Conservation (phyloP, 2,888 invertebrate genomes). For the Scrobipalpa atriplicella region DNA sequence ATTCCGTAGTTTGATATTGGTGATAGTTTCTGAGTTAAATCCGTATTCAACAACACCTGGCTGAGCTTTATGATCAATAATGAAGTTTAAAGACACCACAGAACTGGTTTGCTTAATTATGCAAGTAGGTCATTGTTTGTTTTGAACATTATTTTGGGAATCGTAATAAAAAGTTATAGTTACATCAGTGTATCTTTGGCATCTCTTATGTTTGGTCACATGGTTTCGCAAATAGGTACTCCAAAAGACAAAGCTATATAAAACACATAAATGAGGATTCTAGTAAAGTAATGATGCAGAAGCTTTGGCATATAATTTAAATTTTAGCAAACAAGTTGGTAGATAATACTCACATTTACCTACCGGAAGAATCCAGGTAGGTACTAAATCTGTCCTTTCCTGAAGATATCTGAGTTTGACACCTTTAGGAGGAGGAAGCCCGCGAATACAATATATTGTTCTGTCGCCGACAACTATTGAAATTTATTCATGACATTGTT, state of each 20-base stretch:
- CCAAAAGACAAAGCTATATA: too few species aligned
- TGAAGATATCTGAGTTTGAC: conserved; percentile 8
- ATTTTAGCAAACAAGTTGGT: background rate
- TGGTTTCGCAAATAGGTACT: too few species aligned
- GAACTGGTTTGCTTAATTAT: conserved; percentile 10
- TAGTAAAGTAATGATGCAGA: too few species aligned
- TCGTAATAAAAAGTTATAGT: too few species aligned
- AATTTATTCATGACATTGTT: conserved; percentile 32
- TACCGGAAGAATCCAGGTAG: background rate
- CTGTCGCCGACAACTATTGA: conserved; percentile 22
- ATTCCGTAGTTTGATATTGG: conserved; percentile 44
- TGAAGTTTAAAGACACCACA: conserved; percentile 1
- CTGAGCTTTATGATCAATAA: background rate
- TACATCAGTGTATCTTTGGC: too few species aligned
- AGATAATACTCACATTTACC: background rate
- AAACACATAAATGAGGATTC: too few species aligned
- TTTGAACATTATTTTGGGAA: too few species aligned
- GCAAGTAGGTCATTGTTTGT: background rate
- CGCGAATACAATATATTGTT: conserved; percentile 27
- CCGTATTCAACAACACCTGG: background rate
- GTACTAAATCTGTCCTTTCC: background rate
- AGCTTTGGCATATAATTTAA: too few species aligned
- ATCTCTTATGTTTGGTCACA: too few species aligned
- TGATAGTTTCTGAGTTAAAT: conserved; percentile 11
- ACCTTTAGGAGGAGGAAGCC: conserved; percentile 17